Base-by-base conservation (phyloP, 2,888 invertebrate genomes). In the Gandaritis pyraliata region DNA sequence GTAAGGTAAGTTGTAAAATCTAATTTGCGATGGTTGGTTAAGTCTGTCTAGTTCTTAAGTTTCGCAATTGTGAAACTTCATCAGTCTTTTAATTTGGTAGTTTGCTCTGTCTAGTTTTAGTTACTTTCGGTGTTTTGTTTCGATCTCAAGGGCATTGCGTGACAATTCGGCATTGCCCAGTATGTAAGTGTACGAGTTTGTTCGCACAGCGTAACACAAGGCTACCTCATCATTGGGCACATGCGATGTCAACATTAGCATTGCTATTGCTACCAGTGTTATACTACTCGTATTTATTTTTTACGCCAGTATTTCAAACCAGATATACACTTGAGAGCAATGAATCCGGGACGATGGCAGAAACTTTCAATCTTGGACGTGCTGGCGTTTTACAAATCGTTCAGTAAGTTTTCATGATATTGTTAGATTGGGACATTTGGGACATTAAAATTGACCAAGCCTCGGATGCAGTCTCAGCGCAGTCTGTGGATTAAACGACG, bases 61-160 rank as follows among this genome's bases (percentile, higher is more conserved):
- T 43, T 43, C 16, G 43, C 16, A 43, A 54, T 18, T 38, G 13
- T 36, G 18, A 3, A 45, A 53, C 15, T 51, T 39, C 30, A 53
- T 54, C 7, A 13, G 23, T 23, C 11, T 43, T 29, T 15, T 36
- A 51, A 39, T 23, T 12, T n/a, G 46, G 46, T 54, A 18, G 38
- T 47, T 47, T 2, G 12, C 38, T 52, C n/a, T 50, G 46, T 60
- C 13, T 59, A 10, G 29, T 59, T 58, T 58, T 43, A 18, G 30
- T 48, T 38, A 58, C 50, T 29, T 18, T 43, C 36, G 53, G 53
- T 10, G 36, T 47, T 58, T 55, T 50, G 52, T 58, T 48, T 48
- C 30, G 33, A 47, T 64, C 66, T 65, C 76, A 73, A 78, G 78
- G 78, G 74, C 77, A 72, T 84, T 70, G 86, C 86, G 80, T 86